These are phyloP conservation scores for Cynoglossus semilaevis DNA, from an alignment of 2,113 vertebrate genomes.

Conservation along the genomic window DNA sequence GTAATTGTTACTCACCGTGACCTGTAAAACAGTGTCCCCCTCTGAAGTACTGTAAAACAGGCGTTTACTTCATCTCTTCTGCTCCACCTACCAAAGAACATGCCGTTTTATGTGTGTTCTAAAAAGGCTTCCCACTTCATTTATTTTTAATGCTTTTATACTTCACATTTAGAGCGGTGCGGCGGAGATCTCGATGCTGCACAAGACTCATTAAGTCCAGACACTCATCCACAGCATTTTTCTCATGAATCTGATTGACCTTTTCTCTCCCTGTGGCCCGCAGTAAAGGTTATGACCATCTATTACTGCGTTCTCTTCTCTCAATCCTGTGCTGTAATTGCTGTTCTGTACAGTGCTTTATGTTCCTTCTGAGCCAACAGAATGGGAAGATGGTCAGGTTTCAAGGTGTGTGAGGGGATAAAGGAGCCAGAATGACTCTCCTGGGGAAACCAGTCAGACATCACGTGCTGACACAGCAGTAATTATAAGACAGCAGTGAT, in stretches of 20 bases:
- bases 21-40: too few species aligned
- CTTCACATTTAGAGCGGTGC: slow-evolving; percentile 28
- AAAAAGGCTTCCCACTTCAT: slow-evolving; percentile 51
- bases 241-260: slow-evolving; percentile 76
- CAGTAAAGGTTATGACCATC: slow-evolving; percentile 54
- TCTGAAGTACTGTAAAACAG: too few species aligned
- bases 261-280: slow-evolving; percentile 52
- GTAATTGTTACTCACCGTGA: too few species aligned
- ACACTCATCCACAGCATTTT: slow-evolving; percentile 54
- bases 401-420: slow-evolving; percentile 24
- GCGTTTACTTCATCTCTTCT: slow-evolving; percentile 9
- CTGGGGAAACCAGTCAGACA: slow-evolving; percentile 37
- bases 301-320: slow-evolving; percentile 41
- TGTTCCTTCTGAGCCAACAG: slow-evolving; percentile 42
- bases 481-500: slow-evolving; percentile 57
- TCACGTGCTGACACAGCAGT: slow-evolving; percentile 36
- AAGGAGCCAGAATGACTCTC: slow-evolving; percentile 44
- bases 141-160: slow-evolving; percentile 55
- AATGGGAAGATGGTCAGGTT: slow-evolving; percentile 20
- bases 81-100: slow-evolving; percentile 55
- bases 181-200: slow-evolving; percentile 21
- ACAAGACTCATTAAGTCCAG: slow-evolving; percentile 47
- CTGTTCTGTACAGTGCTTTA: slow-evolving; percentile 49
- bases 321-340: slow-evolving; percentile 34
- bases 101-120: slow-evolving; percentile 53